Conservation (phyloP, 2,113 vertebrate species). For the Pardalotus punctatus region DNA sequence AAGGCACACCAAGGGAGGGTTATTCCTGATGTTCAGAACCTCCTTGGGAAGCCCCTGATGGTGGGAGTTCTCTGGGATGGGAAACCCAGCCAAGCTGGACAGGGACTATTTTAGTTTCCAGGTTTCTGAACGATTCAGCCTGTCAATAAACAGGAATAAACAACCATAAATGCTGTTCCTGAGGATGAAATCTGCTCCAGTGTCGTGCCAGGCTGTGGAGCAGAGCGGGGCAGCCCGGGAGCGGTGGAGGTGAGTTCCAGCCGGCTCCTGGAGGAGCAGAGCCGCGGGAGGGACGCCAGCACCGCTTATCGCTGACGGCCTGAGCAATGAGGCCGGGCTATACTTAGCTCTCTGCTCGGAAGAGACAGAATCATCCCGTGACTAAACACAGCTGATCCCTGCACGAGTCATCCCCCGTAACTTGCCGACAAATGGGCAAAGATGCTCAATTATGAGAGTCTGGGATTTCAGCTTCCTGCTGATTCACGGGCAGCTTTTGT, state of each 20-base stretch:
- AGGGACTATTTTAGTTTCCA: fast-evolving
- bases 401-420: not conserved
- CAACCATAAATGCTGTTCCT: fast-evolving
- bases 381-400: conserved; percentile 4
- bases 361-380: conserved; percentile 33
- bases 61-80: not conserved
- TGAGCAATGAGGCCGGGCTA: conserved; percentile 10
- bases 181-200: not conserved
- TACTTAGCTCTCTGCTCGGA: conserved; percentile 39
- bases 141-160: not conserved
- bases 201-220: fast-evolving
- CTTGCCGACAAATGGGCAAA: not conserved
- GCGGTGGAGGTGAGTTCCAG: not conserved
- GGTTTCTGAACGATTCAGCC: not conserved
- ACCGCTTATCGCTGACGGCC: not conserved
- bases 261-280: not conserved
- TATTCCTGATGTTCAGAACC: not conserved
- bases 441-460: conserved; percentile 19
- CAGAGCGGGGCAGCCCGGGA: not conserved
- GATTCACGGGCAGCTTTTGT: not conserved
- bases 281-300: conserved; percentile 17
- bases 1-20: not conserved
- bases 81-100: fast-evolving
- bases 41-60: not conserved
- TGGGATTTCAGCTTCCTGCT: not conserved